Percentiles rank a stretch among this genome's conserved stretches.
phyloP scores from a whole-genome alignment of 2,113 vertebrate genomes.

The Fregetta grallaria region DNA sequence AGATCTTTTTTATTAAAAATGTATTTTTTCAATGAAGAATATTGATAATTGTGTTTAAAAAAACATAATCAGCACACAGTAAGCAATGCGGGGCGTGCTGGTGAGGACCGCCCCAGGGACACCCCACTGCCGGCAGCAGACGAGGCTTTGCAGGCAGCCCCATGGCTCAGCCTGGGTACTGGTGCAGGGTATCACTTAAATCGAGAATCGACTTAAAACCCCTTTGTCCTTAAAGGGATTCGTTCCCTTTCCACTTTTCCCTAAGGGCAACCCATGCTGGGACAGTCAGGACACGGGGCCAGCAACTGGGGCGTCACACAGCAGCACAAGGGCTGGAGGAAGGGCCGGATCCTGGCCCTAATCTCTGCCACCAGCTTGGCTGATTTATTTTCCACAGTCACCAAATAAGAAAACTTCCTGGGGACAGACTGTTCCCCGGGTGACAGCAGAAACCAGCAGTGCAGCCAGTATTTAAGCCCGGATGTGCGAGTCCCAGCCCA shows the following conservation, averaged over 20 bases:
- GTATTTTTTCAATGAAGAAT: neutral
- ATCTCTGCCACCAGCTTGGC: neutral
- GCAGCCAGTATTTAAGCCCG: neutral
- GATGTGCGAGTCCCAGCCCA: neutral
- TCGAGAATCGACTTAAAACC: neutral
- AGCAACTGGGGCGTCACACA: accelerated
- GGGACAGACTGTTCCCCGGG: conserved; percentile 6
- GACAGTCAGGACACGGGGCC: accelerated
- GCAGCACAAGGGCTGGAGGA: neutral
- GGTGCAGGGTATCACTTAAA: accelerated
- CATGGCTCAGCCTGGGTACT: neutral
- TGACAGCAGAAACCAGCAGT: neutral
- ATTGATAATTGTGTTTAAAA: neutral
- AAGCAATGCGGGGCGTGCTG: neutral
- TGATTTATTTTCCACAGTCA: neutral
- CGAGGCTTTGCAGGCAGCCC: neutral
- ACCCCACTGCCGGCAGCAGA: neutral
- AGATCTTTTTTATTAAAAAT: neutral
- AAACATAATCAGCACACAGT: neutral
- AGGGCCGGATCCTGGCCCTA: neutral
- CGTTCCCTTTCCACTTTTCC: neutral
- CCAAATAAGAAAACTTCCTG: neutral
- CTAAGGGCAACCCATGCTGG: accelerated
- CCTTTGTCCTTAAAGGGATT: neutral
- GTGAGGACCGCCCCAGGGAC: neutral